Evolutionary conservation across 1,140 invertebrate species (phyloP).

Genomic region (Saccostrea cuccullata): DNA sequence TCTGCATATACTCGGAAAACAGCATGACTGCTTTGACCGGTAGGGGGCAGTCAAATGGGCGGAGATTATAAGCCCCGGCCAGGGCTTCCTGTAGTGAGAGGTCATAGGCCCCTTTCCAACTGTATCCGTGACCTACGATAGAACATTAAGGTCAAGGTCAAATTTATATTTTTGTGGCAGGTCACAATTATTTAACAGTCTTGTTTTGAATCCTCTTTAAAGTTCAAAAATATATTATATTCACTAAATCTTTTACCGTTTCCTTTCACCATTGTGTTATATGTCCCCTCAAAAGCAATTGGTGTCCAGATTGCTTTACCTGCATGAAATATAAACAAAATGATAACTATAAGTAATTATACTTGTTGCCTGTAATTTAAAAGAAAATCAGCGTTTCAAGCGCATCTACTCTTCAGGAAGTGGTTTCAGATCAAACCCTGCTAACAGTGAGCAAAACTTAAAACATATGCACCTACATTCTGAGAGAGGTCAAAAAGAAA

Average conservation of each 20-base stretch:
- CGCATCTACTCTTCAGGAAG: too few species aligned
- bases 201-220: too few species aligned
- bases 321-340: constrained; percentile 17
- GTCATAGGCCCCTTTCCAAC: constrained; percentile 47
- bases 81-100: constrained; percentile 36
- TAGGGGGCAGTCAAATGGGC: constrained; percentile 32
- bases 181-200: too few species aligned
- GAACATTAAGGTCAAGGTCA: background rate
- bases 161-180: too few species aligned
- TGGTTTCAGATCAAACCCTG: too few species aligned
- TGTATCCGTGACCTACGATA: constrained; percentile 37
- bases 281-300: constrained; percentile 56
- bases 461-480: too few species aligned
- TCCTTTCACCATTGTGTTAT: constrained; percentile 58
- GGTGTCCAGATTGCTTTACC: constrained; percentile 57
- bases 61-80: constrained; percentile 14
- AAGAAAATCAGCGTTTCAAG: too few species aligned
- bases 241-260: constrained; percentile 47
- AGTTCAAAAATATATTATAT: too few species aligned
- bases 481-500: too few species aligned
- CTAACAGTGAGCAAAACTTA: too few species aligned
- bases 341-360: too few species aligned
- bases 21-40: constrained; percentile 25
- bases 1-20: constrained; percentile 42
- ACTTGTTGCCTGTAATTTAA: too few species aligned